Conservation (phyloP, 2,888 invertebrate species). For the Gnatocerus cornutus region DNA sequence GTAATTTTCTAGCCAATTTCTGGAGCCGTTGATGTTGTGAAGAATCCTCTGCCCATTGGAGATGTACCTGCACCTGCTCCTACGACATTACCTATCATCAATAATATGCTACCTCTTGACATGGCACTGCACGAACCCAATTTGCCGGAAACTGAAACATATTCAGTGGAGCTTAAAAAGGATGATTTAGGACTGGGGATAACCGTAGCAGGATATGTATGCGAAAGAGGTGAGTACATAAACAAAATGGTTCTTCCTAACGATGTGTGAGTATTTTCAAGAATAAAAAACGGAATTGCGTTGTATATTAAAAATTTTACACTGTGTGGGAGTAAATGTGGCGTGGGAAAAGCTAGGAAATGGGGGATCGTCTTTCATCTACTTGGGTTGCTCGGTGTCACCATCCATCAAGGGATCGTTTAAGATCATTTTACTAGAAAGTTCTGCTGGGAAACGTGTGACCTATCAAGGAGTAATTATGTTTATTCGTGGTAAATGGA, state of each 20-base stretch:
- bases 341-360: slow-evolving; percentile 12
- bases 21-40: slow-evolving; percentile 79
- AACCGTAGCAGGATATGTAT: slow-evolving; percentile 97
- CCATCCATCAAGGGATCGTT: slow-evolving; percentile 12
- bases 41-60: slow-evolving; percentile 74
- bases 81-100: slow-evolving; percentile 57
- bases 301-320: slow-evolving; percentile 29
- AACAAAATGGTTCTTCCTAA: background rate
- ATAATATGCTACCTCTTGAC: slow-evolving; percentile 71
- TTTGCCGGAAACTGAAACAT: slow-evolving; percentile 91
- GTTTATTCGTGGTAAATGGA: no score
- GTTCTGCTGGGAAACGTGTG: background rate
- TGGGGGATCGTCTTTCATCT: background rate
- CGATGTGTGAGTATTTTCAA: background rate
- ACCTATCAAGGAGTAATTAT: no score
- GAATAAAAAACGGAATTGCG: slow-evolving; percentile 1
- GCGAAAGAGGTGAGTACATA: slow-evolving; percentile 83
- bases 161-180: slow-evolving; percentile 91
- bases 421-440: background rate
- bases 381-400: slow-evolving; percentile 3
- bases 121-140: slow-evolving; percentile 77
- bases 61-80: slow-evolving; percentile 51
- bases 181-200: slow-evolving; percentile 95
- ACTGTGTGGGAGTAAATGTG: slow-evolving; percentile 10
- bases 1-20: slow-evolving; percentile 73